These are phyloP conservation scores for Congeria kusceri DNA, from an alignment of 2,888 invertebrate genomes.

Conservation along the genomic window DNA sequence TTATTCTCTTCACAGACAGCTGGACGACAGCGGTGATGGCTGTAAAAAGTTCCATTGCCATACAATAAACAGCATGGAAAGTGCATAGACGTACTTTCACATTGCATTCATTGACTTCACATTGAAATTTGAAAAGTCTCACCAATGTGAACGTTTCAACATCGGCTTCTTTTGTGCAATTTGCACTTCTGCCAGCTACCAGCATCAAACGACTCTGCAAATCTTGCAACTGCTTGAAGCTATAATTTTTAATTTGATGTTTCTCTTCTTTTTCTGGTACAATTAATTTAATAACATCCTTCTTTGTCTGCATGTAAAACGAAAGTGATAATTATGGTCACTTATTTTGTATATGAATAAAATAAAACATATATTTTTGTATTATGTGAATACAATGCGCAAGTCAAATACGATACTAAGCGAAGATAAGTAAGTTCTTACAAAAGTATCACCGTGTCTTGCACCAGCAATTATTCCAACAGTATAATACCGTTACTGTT, in stretches of 20 bases:
- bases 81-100: not conserved
- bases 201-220: constrained; percentile 82
- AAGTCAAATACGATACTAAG: no score
- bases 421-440: no score
- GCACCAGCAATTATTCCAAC: constrained; percentile 10
- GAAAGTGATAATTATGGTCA: no score
- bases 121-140: not conserved
- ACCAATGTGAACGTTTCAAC: constrained; percentile 78
- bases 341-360: no score
- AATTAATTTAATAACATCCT: constrained; percentile 29
- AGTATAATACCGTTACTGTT: constrained; percentile 11
- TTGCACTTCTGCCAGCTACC: constrained; percentile 76
- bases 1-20: no score
- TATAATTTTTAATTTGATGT: constrained; percentile 51
- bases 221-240: constrained; percentile 74
- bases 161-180: constrained; percentile 71
- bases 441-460: no score
- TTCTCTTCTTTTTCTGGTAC: constrained; percentile 55
- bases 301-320: constrained; percentile 7
- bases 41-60: not conserved
- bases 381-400: no score
- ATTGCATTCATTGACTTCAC: not conserved
- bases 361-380: no score
- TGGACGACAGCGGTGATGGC: no score
- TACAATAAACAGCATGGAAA: no score